Evolutionary conservation across 2,113 vertebrate species (phyloP), one percentile per base, ranked within the genome.

Genomic region (Lonchura striata): DNA sequence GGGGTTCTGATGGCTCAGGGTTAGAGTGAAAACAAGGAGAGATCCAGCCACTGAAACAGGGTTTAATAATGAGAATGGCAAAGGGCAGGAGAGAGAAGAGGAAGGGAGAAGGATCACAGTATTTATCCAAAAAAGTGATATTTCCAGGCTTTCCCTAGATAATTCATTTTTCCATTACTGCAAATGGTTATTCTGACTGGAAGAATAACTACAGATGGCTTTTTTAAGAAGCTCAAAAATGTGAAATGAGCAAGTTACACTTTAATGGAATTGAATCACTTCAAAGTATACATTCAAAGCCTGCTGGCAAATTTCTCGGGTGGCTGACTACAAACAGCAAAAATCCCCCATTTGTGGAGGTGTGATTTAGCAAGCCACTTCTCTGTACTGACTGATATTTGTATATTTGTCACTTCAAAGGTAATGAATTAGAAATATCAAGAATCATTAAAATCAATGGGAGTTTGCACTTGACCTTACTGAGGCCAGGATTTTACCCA

Each of bases 111-210:
- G 53, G 23, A 87, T 57, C 21, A 56, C 9, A 50, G 70, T 61
- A 80, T 84, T 88, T 95, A 75, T 70, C 81, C 33, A 19, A 59
- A 83, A 69, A 54, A 70, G 37, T 61, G 50, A 77, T 41, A 64
- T 82, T 94, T 90, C 75, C 50, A 63, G 63, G 47, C 39, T 92
- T 94, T 72, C 53, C 65, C 44, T 37, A 86, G 84, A 64, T 82
- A 94, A 91, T 90, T 92, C 49, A 85, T 95, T 96, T 96, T 94
- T 87, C 63, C 50, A 52, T 92, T 95, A 80, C 75, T 88, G 75
- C 30, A 72, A 91, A 82, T 80, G 59, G 79, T 91, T 97, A 70
- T 91, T 93, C 90, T 86, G 82, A 86, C 75, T 92, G 68, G 85
- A 92, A 90, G 85, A 91, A 90, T 93, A 94, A 90, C 59, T 82